Conservation (phyloP, 2,113 vertebrate genomes). For the Megaptera novaeangliae region DNA sequence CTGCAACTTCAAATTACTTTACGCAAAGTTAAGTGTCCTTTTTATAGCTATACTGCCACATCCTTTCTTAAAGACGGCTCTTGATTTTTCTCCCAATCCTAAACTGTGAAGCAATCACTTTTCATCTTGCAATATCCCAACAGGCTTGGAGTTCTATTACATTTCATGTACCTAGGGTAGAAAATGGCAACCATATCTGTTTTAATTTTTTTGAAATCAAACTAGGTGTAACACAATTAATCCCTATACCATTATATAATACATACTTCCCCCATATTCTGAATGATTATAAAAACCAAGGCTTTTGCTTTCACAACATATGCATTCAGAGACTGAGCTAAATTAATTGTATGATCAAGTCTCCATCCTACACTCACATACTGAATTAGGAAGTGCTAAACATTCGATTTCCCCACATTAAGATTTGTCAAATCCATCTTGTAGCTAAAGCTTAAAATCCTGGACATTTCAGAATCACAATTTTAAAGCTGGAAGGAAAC, state of each 20-base stretch:
- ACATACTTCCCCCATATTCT: neutral
- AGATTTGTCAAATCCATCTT: neutral
- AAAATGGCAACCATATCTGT: slow-evolving; percentile 48
- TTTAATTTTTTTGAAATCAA: slow-evolving; percentile 42
- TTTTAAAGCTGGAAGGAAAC: slow-evolving; percentile 29
- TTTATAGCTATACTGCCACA: slow-evolving; percentile 69
- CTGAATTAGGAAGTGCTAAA: neutral
- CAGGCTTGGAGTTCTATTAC: slow-evolving; percentile 48
- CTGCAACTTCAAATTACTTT: slow-evolving; percentile 64
- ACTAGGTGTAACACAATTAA: neutral
- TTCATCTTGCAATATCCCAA: slow-evolving; percentile 64
- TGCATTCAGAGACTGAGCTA: slow-evolving; percentile 5
- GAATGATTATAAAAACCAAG: neutral
- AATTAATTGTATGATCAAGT: slow-evolving; percentile 10
- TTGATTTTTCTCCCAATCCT: slow-evolving; percentile 73
- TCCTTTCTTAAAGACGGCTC: slow-evolving; percentile 71
- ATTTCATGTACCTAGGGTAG: slow-evolving; percentile 48
- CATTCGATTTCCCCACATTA: neutral
- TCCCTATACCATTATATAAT: neutral
- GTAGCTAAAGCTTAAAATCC: neutral
- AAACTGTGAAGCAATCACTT: slow-evolving; percentile 69
- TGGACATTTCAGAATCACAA: neutral
- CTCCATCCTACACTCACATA: neutral
- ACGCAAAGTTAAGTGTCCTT: slow-evolving; percentile 50
- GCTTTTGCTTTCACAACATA: neutral